Evolutionary conservation across 2,113 vertebrate species (phyloP), one percentile per base, ranked within the genome.

Genomic region (Odobenus rosmarus): DNA sequence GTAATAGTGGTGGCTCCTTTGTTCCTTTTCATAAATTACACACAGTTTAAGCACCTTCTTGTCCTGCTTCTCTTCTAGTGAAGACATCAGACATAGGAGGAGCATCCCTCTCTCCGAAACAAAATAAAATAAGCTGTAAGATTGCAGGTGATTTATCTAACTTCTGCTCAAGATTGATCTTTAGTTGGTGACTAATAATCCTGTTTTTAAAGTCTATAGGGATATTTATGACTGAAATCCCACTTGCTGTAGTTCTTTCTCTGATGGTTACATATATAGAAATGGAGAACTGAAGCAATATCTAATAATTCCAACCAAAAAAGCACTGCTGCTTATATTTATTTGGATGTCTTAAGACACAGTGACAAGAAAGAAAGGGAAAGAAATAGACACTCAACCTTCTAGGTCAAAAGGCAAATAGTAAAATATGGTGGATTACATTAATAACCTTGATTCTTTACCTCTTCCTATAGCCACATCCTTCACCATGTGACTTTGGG

Each of bases 1-100:
- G 88, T 67, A 59, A 90, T 31, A 71, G 64, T 81, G 81, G 64
- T 9, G 33, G 69, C 51, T 93, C 64, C 51, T 97, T 96, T 97
- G 90, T 97, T 97, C 53, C 36, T 23, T 92, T 92, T 95, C 53
- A 88, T 96, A 88, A 95, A 87, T 88, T 59, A 92, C 26, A 16
- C 42, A 69, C 24, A 90, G 69, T 95, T 61, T 39, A 90, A 94
- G 62, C 33, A 84, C 57, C 51, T 82, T 26, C 76, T 94, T 23
- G 24, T 9, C 31, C 33, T 76, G 61, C 55, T 33, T 87, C 33
- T 81, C 57, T 94, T 93, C 31, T 87, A 53, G 21, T 3, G 31
- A 96, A 84, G 90, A 90, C 16, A 88, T 93, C 13, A 95, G 67
- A 93, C 28, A 26, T 33, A 91, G 61, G 82, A 67, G 91, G 69